These are phyloP conservation scores for Athalia circularis DNA, from an alignment of 2,888 invertebrate species.

Conservation along the genomic window DNA sequence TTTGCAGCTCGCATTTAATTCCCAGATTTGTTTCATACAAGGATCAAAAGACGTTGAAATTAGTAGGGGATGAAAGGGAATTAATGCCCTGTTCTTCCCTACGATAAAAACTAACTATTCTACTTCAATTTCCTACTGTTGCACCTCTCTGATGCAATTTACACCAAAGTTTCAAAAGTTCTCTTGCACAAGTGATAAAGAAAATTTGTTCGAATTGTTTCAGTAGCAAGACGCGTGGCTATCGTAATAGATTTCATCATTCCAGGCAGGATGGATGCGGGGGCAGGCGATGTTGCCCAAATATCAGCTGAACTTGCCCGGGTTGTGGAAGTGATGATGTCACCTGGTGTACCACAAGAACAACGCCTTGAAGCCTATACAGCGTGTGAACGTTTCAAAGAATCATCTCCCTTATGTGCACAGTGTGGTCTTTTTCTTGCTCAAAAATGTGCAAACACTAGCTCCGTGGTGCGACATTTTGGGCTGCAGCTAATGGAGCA, in stretches of 20 bases:
- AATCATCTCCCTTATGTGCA: conserved; percentile 90
- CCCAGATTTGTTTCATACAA: background rate
- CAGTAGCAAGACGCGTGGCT: conserved; percentile 7
- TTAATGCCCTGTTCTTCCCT: no score
- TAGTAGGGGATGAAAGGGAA: background rate
- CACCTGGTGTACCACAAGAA: conserved; percentile 84
- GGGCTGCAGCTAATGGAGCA: conserved; percentile 95
- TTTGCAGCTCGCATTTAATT: background rate
- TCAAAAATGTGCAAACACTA: conserved; percentile 81
- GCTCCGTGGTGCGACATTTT: conserved; percentile 90
- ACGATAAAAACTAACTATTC: no score
- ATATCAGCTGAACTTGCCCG: conserved; percentile 87
- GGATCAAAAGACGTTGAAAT: conserved; percentile 2
- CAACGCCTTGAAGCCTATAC: conserved; percentile 89
- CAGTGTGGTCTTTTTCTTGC: conserved; percentile 90
- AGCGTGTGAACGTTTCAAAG: conserved; percentile 90
- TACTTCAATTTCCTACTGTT: background rate
- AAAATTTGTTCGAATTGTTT: background rate
- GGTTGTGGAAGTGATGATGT: conserved; percentile 89
- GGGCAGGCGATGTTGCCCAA: conserved; percentile 80
- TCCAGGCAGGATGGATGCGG: conserved; percentile 70
- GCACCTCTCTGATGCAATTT: background rate
- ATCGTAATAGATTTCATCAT: background rate
- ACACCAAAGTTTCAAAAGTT: background rate
- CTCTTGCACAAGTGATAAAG: background rate